Evolutionary conservation across 2,113 vertebrate species (phyloP), one percentile per base, ranked within the genome.

Genomic region (Grammomys dolichurus): DNA sequence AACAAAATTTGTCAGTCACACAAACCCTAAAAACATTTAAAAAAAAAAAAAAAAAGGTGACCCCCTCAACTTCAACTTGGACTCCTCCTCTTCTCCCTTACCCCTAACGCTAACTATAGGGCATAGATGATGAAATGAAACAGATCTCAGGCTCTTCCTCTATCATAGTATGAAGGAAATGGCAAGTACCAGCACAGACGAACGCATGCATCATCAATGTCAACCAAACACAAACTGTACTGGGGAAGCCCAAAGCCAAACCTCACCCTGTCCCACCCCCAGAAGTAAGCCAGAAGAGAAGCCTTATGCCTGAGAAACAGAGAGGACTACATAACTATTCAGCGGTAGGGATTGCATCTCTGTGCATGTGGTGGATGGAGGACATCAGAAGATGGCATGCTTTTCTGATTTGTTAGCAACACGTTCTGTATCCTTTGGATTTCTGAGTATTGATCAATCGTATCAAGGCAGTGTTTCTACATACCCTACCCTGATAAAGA

Each of bases 101-200:
- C 10, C 10, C 16, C 63, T 28, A 58, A 24, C 24, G 22, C n/a
- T 84, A 82, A 86, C 24, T 56, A 3, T 46, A 72, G 43, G 40
- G n/a, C 16, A 88, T 89, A 96, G 58, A 67, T 81, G 56, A 60
- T 89, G 54, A 96, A 67, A 94, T 60, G 93, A 96, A 93, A 51
- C 56, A 90, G n/a, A 89, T 80, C 72, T 65, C 5, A 89, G 31
- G 17, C 33, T 54, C 36, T 87, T 46, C 84, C 56, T 12, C 17
- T 60, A 46, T 0, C 20, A 31, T 48, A 84, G 22, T 67, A 5
- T 43, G 95, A 73, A 40, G 85, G 40, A 92, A 92, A 43, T 77
- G 43, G 20, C 69, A 65, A 80, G 26, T 40, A 46, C 9, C 1
- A n/a, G 11, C 14, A 9, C 3, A 10, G 3, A 6, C 1, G 8